phyloP scores from a whole-genome alignment of 2,888 invertebrate species.

The Ptycholaimellus sp. region DNA sequence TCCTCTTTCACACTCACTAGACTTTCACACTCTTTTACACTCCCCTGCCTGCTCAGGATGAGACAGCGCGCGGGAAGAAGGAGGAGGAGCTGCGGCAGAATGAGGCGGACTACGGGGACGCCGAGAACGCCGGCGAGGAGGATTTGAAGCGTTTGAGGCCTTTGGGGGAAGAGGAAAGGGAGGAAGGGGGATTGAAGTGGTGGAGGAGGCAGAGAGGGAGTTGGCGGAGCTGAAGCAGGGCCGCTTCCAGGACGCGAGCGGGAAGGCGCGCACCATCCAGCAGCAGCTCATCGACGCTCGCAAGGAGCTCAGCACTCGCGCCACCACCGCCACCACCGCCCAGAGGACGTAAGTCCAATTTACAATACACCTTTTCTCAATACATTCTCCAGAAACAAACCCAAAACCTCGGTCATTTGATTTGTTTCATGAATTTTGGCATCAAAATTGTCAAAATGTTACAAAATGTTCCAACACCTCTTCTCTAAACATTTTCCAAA shows the following conservation, averaged over 20 bases:
- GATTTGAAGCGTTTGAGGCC: not conserved
- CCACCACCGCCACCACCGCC: too few relatives aligned
- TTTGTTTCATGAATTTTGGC: too few relatives aligned
- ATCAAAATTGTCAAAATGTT: too few relatives aligned
- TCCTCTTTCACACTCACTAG: not conserved
- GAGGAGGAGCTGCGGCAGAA: slow-evolving; percentile 24
- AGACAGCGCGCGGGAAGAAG: slow-evolving; percentile 21
- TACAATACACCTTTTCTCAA: too few relatives aligned
- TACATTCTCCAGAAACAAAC: too few relatives aligned
- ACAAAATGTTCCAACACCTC: too few relatives aligned
- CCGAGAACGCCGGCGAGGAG: not conserved
- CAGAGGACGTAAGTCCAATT: too few relatives aligned
- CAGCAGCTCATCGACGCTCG: slow-evolving; percentile 74
- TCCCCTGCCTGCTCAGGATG: slow-evolving; percentile 34
- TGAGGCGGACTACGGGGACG: slow-evolving; percentile 18
- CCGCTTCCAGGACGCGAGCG: not conserved
- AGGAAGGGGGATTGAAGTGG: slow-evolving; percentile 1
- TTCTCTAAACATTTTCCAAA: too few relatives aligned
- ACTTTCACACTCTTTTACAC: too few relatives aligned
- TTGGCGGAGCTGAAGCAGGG: slow-evolving; percentile 3
- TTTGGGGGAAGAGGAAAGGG: slow-evolving; percentile 4
- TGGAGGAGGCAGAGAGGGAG: slow-evolving; percentile 7
- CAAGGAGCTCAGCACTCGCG: too few relatives aligned
- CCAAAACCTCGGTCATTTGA: too few relatives aligned
- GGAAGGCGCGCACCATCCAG: slow-evolving; percentile 45